These are phyloP conservation scores for Tylochromis polylepis DNA, from an alignment of 2,113 vertebrate genomes.

Conservation along the genomic window DNA sequence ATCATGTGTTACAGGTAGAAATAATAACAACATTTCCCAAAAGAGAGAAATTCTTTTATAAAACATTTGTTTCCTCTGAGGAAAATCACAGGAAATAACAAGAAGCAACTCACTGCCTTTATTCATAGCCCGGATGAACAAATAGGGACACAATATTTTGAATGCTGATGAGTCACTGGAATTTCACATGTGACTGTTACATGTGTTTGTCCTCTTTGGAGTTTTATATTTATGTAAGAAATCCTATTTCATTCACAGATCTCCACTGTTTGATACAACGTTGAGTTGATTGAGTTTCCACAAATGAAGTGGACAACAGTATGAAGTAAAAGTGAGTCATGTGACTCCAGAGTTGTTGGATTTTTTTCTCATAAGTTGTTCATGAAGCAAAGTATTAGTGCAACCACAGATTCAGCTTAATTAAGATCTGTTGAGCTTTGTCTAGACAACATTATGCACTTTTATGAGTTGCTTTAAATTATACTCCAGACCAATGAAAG, in stretches of 20 bases:
- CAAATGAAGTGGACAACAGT: neutral
- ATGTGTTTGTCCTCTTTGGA: neutral
- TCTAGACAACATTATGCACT: neutral
- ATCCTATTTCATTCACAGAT: neutral
- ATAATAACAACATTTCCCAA: neutral
- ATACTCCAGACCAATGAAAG: neutral
- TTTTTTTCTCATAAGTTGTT: neutral
- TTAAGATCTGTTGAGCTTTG: neutral
- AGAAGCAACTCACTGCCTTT: conserved; percentile 1
- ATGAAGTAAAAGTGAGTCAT: neutral
- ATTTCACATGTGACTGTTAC: conserved; percentile 23
- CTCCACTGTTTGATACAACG: neutral
- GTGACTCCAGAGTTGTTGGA: neutral
- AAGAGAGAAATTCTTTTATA: neutral
- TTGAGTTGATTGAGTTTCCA: neutral
- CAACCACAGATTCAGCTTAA: neutral
- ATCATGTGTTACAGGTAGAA: neutral
- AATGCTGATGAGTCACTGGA: conserved; percentile 30
- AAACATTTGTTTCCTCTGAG: neutral
- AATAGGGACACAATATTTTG: conserved; percentile 24
- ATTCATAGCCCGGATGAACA: neutral
- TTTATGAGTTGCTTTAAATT: neutral
- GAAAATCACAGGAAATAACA: conserved; percentile 1
- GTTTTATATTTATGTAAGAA: neutral
- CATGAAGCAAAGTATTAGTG: neutral